Conservation (phyloP, 1,140 invertebrate genomes). For the Ladona fulva region DNA sequence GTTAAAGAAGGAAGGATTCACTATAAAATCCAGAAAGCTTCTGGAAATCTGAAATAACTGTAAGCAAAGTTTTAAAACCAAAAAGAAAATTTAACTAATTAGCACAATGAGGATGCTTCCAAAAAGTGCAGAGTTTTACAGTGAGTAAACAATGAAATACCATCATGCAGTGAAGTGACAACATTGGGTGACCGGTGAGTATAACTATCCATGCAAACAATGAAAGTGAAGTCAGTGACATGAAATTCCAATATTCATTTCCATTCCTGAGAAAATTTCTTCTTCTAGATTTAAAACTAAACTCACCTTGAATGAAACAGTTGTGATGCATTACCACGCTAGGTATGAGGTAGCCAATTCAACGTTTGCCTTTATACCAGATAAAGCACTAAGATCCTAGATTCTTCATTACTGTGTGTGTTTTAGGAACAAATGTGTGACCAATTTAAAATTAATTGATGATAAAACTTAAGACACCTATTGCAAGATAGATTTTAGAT, state of each 20-base stretch:
- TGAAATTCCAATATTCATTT: slow-evolving; percentile 7
- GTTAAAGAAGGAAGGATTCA: no score
- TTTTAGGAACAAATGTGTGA: neutral
- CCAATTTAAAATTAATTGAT: neutral
- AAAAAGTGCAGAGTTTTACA: neutral
- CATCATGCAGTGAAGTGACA: neutral
- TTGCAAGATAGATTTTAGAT: neutral
- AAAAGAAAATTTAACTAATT: neutral
- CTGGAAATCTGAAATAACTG: neutral
- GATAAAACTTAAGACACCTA: no score
- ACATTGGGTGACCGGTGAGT: neutral
- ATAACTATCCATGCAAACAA: neutral
- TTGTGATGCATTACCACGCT: neutral
- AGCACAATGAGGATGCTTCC: neutral
- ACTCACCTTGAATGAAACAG: neutral
- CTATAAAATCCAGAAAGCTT: neutral
- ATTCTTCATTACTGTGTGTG: neutral
- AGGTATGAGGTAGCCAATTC: neutral
- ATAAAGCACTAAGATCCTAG: neutral
- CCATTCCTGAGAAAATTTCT: neutral
- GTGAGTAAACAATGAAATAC: neutral
- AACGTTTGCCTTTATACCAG: neutral
- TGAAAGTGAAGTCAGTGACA: slow-evolving; percentile 9
- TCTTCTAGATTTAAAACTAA: neutral
- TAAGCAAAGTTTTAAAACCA: neutral